Evolutionary conservation across 2,888 invertebrate genomes (phyloP), one percentile per base, ranked within the genome.

Genomic region (Acanthococcus lagerstroemiae): DNA sequence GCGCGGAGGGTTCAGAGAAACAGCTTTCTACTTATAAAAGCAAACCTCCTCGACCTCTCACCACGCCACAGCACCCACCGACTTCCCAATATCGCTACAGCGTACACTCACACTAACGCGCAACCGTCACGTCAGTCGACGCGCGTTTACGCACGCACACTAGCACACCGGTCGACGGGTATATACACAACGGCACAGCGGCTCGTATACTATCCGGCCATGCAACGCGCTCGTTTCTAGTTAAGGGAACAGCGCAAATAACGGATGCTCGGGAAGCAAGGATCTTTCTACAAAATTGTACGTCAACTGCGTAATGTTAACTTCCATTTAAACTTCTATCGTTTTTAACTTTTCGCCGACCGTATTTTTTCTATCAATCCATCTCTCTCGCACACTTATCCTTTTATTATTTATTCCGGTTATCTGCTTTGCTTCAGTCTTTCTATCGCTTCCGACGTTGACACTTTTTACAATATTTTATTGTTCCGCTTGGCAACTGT

Each of bases 181-280:
- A 15, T 48, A 27, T 22, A 30, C 37, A 56, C n/a, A 56, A 44
- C 24, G 12, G 25, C 46, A 17, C 22, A 25, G 46, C 25, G 30
- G 61, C 61, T 24, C 26, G 48, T 22, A 48, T 17, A n/a, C 61
- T 17, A 61, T 48, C 26, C 27, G 61, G 27, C 61, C 61, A 50
- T 61, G 61, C 61, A 30, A 61, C 50, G 55, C 55, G 46, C 65
- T 46, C 65, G 65, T 54, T 22, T 55, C 24, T 56, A 24, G 25
- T 26, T 45, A 52, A 22, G 24, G 74, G 74, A 74, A 74, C 74
- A 75, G 73, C 74, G 75, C 76, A 76, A 76, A 77, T 76, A 77
- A 75, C 75, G 75, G 76, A 76, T 76, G 76, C 77, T 76, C 76
- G 75, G 74, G 74, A 75, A 73, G 73, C 66, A 66, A 63, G 65